Evolutionary conservation across 2,888 invertebrate species (phyloP).

Genomic region (Heliconius ismenius): DNA sequence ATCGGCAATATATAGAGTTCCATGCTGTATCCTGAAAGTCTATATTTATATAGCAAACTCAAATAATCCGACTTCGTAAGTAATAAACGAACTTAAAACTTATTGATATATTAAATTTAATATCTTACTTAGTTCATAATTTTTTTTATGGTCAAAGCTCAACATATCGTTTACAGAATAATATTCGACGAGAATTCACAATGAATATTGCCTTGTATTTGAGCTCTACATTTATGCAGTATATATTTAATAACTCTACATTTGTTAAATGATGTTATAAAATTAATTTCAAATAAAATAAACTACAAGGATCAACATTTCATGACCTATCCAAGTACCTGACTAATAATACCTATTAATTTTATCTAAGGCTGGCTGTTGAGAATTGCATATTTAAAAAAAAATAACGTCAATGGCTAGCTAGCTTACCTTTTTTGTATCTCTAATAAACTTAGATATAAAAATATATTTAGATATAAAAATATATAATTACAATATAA

Average conservation of each 20-base stretch:
- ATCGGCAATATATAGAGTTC: constrained; percentile 38
- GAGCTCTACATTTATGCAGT: background rate
- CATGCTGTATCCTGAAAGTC: constrained; percentile 9
- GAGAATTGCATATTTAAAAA: too few species aligned
- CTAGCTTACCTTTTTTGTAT: background rate
- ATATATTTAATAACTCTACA: background rate
- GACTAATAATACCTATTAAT: background rate
- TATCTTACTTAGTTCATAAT: background rate
- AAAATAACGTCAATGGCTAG: background rate
- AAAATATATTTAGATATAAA: background rate
- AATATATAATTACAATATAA: too few species aligned
- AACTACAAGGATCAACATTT: too few species aligned
- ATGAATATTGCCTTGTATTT: background rate
- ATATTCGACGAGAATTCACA: background rate
- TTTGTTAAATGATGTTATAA: background rate
- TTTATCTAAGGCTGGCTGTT: background rate
- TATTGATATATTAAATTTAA: too few species aligned
- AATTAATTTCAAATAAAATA: constrained; percentile 46
- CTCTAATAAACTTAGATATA: background rate
- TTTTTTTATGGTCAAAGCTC: background rate
- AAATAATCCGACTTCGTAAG: constrained; percentile 34
- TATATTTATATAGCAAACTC: constrained; percentile 13
- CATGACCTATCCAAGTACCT: too few species aligned
- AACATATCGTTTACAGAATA: too few species aligned
- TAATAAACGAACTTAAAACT: background rate